A percentile compares a stretch with the other conserved stretches of the same genome.
Conservation (phyloP, 2,888 invertebrate genomes). For the Glaucopsyche alexis region DNA sequence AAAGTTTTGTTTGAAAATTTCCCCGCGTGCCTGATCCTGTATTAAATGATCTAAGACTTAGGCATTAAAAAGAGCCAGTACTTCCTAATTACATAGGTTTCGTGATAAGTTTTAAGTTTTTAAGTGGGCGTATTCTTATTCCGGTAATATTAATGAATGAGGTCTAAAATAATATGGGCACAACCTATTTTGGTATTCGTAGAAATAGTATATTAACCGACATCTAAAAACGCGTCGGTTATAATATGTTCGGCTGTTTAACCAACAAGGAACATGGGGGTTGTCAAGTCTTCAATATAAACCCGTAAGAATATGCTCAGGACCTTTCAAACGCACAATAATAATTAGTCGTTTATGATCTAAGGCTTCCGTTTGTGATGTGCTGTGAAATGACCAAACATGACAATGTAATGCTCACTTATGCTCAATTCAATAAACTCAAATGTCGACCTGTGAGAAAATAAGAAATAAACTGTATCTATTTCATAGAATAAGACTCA, state of each 20-base stretch:
- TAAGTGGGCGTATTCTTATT: background rate
- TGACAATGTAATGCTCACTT: slow-evolving; percentile 27
- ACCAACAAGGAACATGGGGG: background rate
- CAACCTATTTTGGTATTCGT: too few species aligned
- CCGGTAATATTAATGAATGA: background rate
- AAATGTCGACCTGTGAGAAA: background rate
- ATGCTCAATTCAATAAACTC: slow-evolving; percentile 4
- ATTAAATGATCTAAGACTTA: too few species aligned
- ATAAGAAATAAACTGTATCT: background rate
- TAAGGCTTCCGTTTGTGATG: slow-evolving; percentile 22
- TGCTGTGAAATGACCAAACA: slow-evolving; percentile 20
- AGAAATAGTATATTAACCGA: too few species aligned
- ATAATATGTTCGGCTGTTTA: background rate
- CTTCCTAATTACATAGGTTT: slow-evolving; percentile 2
- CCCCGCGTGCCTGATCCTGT: too few species aligned
- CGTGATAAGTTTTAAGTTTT: background rate
- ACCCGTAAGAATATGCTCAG: background rate
- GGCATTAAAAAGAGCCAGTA: slow-evolving; percentile 12
- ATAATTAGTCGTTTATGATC: background rate
- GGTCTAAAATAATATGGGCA: too few species aligned
- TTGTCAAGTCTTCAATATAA: background rate
- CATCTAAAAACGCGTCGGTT: too few species aligned
- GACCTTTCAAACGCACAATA: background rate
- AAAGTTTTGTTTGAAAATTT: too few species aligned
- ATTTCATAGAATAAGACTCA: background rate